Conservation (phyloP, 2,113 vertebrate species). For the Pollimyrus isidori region DNA sequence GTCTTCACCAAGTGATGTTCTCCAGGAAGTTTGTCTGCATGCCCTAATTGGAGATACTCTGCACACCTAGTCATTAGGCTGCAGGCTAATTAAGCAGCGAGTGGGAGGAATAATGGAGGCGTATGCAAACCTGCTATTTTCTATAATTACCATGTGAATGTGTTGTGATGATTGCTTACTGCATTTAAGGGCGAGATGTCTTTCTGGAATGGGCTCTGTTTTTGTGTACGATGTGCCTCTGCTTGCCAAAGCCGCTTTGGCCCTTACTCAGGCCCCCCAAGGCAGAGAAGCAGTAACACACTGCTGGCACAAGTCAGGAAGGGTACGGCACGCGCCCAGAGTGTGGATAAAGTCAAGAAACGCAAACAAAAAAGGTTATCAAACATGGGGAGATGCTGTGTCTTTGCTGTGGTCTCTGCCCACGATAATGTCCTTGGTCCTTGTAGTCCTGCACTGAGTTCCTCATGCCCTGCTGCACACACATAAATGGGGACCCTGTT, state of each 20-base stretch:
- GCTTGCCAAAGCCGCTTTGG: neutral
- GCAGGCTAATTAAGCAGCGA: slow-evolving; percentile 15
- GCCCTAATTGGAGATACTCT: neutral
- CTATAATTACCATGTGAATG: slow-evolving; percentile 15
- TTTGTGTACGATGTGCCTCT: neutral
- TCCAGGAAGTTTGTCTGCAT: neutral
- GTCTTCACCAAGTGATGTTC: neutral
- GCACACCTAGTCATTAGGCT: neutral
- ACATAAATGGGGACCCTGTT: neutral
- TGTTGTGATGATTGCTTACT: slow-evolving; percentile 8
- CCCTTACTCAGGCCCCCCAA: neutral
- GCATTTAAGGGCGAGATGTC: neutral
- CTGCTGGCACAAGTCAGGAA: neutral
- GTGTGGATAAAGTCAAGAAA: neutral
- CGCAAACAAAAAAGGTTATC: neutral
- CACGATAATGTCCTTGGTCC: neutral
- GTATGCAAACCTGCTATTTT: neutral
- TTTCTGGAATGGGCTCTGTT: neutral
- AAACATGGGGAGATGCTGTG: neutral
- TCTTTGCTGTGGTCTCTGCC: neutral
- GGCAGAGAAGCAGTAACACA: neutral
- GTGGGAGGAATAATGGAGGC: neutral
- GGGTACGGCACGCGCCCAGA: neutral
- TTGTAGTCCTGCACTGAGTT: neutral
- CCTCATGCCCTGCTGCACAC: neutral